Conservation (phyloP, 2,797 vertebrate species). For the Acanthopagrus latus region DNA sequence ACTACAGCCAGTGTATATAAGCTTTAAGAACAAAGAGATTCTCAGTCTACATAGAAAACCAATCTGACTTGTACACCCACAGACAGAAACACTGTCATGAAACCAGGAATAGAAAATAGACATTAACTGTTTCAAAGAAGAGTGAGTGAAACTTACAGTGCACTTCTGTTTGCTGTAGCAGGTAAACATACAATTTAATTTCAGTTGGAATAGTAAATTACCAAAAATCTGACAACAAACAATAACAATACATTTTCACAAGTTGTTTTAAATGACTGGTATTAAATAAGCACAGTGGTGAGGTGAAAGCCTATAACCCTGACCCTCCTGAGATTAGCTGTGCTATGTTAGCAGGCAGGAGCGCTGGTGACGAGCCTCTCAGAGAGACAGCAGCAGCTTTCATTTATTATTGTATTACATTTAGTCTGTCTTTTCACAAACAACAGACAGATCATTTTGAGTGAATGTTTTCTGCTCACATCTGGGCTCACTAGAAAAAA, state of each 20-base stretch:
- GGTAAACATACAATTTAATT: background rate
- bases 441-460: constrained; percentile 41
- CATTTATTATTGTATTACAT: constrained; percentile 55
- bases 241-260: background rate
- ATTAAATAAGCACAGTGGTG: background rate
- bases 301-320: background rate
- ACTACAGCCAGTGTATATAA: too few species aligned
- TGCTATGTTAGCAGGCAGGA: background rate
- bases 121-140: background rate
- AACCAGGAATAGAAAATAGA: background rate
- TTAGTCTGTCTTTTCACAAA: constrained; percentile 48
- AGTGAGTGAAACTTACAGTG: background rate
- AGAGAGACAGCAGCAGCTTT: constrained; percentile 44
- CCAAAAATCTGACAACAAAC: background rate
- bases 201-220: background rate
- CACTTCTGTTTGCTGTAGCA: background rate
- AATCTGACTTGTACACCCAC: background rate
- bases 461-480: constrained; percentile 8
- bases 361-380: background rate
- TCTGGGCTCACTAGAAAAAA: constrained; percentile 38
- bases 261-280: background rate
- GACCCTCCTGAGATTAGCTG: background rate
- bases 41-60: background rate
- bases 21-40: background rate
- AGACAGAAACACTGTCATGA: too few species aligned